These are phyloP conservation scores for Oasisia sp. DNA, from an alignment of 2,888 invertebrate genomes.

Conservation along the genomic window DNA sequence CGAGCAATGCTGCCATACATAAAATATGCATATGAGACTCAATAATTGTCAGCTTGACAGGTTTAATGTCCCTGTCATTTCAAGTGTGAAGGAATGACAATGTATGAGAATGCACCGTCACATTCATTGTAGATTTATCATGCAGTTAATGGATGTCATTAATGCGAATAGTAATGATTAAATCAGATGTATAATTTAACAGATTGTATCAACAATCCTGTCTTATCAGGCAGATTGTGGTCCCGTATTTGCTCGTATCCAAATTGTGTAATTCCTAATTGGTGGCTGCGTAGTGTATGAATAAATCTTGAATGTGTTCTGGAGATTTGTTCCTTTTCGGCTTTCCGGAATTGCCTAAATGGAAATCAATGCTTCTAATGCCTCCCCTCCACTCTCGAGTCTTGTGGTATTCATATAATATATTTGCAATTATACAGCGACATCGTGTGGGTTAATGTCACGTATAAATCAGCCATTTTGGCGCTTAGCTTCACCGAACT, in stretches of 20 bases:
- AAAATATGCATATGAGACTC: neutral
- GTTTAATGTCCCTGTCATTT: neutral
- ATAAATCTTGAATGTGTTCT: neutral
- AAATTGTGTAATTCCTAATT: conserved; percentile 5
- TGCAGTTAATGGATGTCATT: neutral
- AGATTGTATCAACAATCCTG: neutral
- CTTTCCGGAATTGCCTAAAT: neutral
- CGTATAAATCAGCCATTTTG: neutral
- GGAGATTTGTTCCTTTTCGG: neutral
- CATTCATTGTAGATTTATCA: neutral
- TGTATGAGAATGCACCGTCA: neutral
- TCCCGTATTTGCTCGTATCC: neutral
- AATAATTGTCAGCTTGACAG: neutral
- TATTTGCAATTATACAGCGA: conserved; percentile 3
- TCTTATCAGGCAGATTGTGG: neutral
- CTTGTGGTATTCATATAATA: neutral
- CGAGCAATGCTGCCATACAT: neutral
- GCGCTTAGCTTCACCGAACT: neutral
- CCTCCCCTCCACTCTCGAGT: neutral
- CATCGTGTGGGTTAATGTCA: neutral
- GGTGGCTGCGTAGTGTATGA: neutral
- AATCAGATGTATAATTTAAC: conserved; percentile 7
- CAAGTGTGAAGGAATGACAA: conserved; percentile 4
- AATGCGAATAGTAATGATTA: neutral
- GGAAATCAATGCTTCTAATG: neutral